Conservation (phyloP, 2,888 invertebrate genomes). For the Parochlus steinenii region DNA sequence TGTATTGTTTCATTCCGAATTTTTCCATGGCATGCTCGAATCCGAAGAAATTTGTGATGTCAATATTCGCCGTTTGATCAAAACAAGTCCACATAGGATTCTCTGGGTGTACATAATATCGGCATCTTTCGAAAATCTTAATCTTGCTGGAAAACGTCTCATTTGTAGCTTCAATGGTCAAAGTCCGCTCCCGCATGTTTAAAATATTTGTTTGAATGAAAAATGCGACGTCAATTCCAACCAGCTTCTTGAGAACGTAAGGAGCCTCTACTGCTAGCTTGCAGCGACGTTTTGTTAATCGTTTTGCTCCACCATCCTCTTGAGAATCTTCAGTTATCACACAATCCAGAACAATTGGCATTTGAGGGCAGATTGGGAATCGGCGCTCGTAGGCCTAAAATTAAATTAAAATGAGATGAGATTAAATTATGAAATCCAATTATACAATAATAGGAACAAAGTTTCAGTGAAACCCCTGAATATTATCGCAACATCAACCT, state of each 20-base stretch:
- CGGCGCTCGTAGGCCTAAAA: slow-evolving; percentile 86
- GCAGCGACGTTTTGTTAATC: slow-evolving; percentile 70
- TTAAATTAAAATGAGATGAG: slow-evolving; percentile 20
- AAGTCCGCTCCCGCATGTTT: slow-evolving; percentile 56
- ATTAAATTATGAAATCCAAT: slow-evolving; percentile 9
- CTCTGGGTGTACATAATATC: slow-evolving; percentile 60
- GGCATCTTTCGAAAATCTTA: slow-evolving; percentile 72
- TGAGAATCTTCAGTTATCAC: slow-evolving; percentile 61
- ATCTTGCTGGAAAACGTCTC: slow-evolving; percentile 78
- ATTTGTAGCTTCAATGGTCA: slow-evolving; percentile 83
- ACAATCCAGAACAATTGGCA: slow-evolving; percentile 85
- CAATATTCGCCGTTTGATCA: slow-evolving; percentile 80
- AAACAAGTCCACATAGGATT: slow-evolving; percentile 92
- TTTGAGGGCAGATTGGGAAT: slow-evolving; percentile 85
- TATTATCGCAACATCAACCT: no score
- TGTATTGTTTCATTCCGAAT: slow-evolving; percentile 90
- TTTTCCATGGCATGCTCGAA: slow-evolving; percentile 90
- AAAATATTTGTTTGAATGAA: slow-evolving; percentile 83
- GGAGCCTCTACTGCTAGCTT: slow-evolving; percentile 86
- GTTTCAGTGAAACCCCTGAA: no score
- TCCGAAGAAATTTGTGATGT: slow-evolving; percentile 89
- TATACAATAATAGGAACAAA: no score
- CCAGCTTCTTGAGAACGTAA: slow-evolving; percentile 84
- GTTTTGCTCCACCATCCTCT: slow-evolving; percentile 57
- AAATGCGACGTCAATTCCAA: slow-evolving; percentile 79